These are phyloP conservation scores for Emys orbicularis DNA, from an alignment of 2,797 vertebrate species.

Conservation along the genomic window DNA sequence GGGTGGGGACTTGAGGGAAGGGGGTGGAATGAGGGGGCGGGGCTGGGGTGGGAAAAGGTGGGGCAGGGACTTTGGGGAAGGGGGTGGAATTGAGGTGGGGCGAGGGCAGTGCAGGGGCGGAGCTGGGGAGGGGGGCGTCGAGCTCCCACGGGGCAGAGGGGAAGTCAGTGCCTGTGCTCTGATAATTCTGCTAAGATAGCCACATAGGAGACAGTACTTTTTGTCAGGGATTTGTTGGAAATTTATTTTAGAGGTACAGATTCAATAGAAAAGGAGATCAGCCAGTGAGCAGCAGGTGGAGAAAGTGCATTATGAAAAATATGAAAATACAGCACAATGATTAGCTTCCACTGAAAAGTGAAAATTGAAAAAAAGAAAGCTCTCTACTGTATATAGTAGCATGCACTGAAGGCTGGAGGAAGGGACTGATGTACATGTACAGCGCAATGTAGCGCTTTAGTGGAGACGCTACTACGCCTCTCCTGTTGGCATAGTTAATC, in stretches of 20 bases:
- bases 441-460: neutral
- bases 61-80: too few relatives aligned
- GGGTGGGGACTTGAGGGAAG: too few relatives aligned
- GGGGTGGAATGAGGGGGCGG: too few relatives aligned
- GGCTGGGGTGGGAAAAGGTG: too few relatives aligned
- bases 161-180: neutral
- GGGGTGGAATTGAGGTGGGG: too few relatives aligned
- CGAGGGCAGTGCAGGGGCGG: too few relatives aligned
- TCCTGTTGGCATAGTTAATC: too few relatives aligned
- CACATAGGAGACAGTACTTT: neutral
- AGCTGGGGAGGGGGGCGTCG: rapidly evolving
- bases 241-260: neutral
- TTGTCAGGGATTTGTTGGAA: neutral
- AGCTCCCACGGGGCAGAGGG: too few relatives aligned
- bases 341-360: neutral
- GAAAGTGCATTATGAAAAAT: neutral
- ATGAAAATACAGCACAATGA: neutral
- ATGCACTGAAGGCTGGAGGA: neutral
- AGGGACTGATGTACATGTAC: neutral
- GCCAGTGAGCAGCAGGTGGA: neutral
- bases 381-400: neutral
- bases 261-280: neutral
- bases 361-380: neutral
- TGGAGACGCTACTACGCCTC: neutral
- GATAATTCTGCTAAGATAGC: neutral